Conservation (phyloP, 1,140 invertebrate genomes). For the Leucophenga varia region DNA sequence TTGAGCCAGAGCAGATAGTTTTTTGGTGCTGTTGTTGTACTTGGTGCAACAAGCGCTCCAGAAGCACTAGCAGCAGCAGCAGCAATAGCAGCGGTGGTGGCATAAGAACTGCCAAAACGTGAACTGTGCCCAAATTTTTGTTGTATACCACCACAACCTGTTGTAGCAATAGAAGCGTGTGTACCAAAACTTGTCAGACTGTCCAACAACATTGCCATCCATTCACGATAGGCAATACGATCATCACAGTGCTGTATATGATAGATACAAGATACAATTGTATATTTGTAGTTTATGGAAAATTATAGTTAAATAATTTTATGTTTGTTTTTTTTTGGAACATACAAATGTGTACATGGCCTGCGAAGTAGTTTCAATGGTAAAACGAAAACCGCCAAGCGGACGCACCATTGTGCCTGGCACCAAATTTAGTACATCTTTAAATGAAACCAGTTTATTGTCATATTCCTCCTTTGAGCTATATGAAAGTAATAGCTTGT, state of each 20-base stretch:
- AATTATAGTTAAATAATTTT: not conserved
- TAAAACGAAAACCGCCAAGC: slow-evolving; percentile 19
- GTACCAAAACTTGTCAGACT: slow-evolving; percentile 18
- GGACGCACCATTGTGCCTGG: slow-evolving; percentile 24
- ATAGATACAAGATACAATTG: slow-evolving; percentile 1
- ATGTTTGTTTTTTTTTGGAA: not conserved
- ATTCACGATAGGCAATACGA: slow-evolving; percentile 18
- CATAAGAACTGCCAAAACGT: no score
- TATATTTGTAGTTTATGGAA: no score
- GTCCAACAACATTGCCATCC: slow-evolving; percentile 24
- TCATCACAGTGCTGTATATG: slow-evolving; percentile 27
- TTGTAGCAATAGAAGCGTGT: no score
- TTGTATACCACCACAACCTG: no score
- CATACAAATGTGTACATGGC: slow-evolving; percentile 23
- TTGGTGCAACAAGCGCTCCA: no score
- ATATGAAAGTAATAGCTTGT: slow-evolving; percentile 23
- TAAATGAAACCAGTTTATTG: slow-evolving; percentile 25
- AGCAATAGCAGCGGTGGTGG: no score
- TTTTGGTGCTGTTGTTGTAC: no score
- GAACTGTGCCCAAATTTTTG: no score
- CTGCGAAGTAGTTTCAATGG: slow-evolving; percentile 24
- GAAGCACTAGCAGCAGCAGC: no score
- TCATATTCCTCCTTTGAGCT: slow-evolving; percentile 27
- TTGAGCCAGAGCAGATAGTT: no score
- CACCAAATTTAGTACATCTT: slow-evolving; percentile 26